phyloP scores from a whole-genome alignment of 2,113 vertebrate genomes.

The Saccopteryx bilineata region DNA sequence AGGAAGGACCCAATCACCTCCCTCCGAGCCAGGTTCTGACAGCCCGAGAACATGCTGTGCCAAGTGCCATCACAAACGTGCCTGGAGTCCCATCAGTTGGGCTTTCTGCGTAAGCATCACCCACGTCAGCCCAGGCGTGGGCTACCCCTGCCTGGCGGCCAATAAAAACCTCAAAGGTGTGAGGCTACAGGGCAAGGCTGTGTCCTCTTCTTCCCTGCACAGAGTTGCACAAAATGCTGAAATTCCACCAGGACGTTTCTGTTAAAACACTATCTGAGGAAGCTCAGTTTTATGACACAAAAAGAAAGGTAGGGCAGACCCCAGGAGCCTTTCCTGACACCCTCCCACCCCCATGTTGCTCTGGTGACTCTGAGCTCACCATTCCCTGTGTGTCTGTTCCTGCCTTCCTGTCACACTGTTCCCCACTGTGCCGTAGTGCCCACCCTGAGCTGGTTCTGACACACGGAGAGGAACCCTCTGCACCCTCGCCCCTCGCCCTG shows the following conservation, averaged over 20 bases:
- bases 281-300: not conserved
- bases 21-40: rapidly evolving
- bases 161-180: rapidly evolving
- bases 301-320: not conserved
- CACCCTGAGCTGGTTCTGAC: too few relatives aligned
- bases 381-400: not conserved
- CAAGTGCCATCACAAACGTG: rapidly evolving
- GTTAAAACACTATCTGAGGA: not conserved
- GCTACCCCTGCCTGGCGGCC: rapidly evolving
- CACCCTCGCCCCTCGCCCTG: not conserved
- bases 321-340: not conserved
- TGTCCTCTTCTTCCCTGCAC: not conserved
- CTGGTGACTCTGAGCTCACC: not conserved
- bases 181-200: rapidly evolving
- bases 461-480: not conserved
- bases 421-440: not conserved
- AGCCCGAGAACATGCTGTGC: not conserved
- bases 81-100: rapidly evolving
- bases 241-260: not conserved
- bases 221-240: too few relatives aligned
- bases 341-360: rapidly evolving
- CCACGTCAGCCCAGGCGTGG: rapidly evolving
- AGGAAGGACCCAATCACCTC: too few relatives aligned
- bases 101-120: not conserved
- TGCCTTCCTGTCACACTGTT: not conserved